Evolutionary conservation across 2,888 invertebrate species (phyloP).

Genomic region (Eupithecia dodoneata): DNA sequence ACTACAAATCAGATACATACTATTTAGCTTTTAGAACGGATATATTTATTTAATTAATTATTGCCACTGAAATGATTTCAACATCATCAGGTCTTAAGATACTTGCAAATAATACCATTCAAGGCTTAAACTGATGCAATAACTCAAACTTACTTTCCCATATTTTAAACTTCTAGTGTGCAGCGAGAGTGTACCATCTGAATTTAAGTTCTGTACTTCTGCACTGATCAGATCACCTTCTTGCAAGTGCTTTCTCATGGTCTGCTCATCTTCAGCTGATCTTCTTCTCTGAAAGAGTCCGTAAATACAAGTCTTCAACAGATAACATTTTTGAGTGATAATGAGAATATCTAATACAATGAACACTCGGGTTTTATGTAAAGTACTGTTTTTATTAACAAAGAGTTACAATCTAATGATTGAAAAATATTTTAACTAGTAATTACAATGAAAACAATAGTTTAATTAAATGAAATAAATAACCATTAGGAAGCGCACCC

Average conservation of each 20-base stretch:
- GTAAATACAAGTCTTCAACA: neutral
- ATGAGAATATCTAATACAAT: neutral
- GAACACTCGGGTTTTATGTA: neutral
- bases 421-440: no score
- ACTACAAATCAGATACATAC: neutral
- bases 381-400: no score
- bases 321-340: neutral
- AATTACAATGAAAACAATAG: no score
- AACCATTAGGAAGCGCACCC: neutral
- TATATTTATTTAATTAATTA: no score
- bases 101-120: neutral
- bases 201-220: slow-evolving; percentile 96
- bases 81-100: neutral
- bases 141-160: slow-evolving; percentile 89
- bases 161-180: slow-evolving; percentile 98
- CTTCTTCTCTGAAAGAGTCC: slow-evolving; percentile 87
- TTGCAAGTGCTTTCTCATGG: slow-evolving; percentile 97
- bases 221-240: slow-evolving; percentile 99
- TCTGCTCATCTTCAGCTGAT: slow-evolving; percentile 98
- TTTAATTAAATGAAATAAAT: neutral
- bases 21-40: neutral
- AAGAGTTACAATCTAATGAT: no score
- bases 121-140: neutral
- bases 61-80: neutral
- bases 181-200: slow-evolving; percentile 95